phyloP scores from a whole-genome alignment of 2,113 vertebrate genomes.

The Galemys pyrenaicus region DNA sequence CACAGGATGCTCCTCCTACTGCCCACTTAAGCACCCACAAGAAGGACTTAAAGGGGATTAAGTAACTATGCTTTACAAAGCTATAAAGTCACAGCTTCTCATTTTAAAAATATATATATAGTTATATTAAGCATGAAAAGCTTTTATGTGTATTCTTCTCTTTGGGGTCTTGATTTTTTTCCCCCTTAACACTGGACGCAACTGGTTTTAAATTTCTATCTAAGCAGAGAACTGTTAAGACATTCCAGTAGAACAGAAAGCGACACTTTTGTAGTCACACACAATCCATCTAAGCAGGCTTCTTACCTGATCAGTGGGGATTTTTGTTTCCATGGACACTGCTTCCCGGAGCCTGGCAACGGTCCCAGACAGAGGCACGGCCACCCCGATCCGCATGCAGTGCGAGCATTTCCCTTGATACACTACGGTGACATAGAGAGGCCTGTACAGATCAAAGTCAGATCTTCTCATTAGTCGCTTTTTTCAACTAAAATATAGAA shows the following conservation, averaged over 20 bases:
- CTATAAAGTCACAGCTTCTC: slow-evolving; percentile 25
- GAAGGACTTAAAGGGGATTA: not conserved
- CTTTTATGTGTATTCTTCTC: slow-evolving; percentile 6
- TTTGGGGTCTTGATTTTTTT: not conserved
- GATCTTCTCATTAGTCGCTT: slow-evolving; percentile 60
- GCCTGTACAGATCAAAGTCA: slow-evolving; percentile 85
- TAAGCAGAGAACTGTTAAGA: not conserved
- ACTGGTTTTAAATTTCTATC: slow-evolving; percentile 13
- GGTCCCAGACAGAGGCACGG: slow-evolving; percentile 93
- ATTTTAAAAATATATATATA: not conserved
- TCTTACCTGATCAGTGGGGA: slow-evolving; percentile 95
- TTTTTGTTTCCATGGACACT: slow-evolving; percentile 96
- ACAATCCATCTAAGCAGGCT: not conserved
- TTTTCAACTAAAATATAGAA: not conserved
- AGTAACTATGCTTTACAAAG: not conserved
- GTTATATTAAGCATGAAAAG: not conserved
- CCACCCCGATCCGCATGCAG: slow-evolving; percentile 97
- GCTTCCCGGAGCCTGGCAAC: slow-evolving; percentile 95
- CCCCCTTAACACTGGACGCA: not conserved
- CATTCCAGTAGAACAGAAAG: not conserved
- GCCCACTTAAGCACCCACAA: not conserved
- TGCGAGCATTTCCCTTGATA: slow-evolving; percentile 98
- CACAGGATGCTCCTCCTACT: not conserved
- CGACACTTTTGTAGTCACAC: not conserved
- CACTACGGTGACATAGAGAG: slow-evolving; percentile 95